Conservation (phyloP, 2,113 vertebrate genomes). For the Macrotis lagotis region DNA sequence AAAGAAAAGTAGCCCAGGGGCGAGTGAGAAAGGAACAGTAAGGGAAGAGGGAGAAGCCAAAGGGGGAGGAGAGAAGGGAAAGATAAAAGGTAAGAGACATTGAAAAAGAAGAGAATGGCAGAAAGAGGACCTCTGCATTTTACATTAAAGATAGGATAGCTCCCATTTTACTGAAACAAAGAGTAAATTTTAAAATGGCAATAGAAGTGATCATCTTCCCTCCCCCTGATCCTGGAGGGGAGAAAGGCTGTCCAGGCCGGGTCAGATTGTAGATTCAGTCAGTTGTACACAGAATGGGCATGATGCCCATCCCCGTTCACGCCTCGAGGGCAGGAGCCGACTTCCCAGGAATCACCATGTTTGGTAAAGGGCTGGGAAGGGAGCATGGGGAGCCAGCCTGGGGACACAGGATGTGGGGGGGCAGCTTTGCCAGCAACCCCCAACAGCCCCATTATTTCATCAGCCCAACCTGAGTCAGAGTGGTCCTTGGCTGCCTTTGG, state of each 20-base stretch:
- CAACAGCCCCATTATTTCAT: neutral
- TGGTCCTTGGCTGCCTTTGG: neutral
- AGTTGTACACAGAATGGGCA: neutral
- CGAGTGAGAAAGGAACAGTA: neutral
- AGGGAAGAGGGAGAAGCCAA: neutral
- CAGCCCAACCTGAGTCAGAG: neutral
- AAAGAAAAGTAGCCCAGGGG: neutral
- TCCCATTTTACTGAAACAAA: neutral
- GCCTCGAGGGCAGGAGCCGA: neutral
- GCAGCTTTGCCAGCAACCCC: neutral
- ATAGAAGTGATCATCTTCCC: neutral
- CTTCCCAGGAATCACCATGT: slow-evolving; percentile 50
- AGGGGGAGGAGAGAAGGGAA: neutral
- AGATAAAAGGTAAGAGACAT: neutral
- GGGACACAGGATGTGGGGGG: neutral
- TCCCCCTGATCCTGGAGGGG: neutral
- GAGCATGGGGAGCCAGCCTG: neutral
- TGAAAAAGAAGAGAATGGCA: neutral
- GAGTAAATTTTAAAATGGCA: neutral
- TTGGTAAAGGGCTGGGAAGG: slow-evolving; percentile 53
- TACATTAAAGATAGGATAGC: neutral
- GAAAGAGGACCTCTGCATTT: neutral
- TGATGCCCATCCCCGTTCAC: neutral
- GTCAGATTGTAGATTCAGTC: neutral
- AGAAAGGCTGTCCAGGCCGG: neutral